Percentiles rank a stretch among this genome's conserved stretches.
These are phyloP conservation scores for Pyrrhia umbra DNA, from an alignment of 2,888 invertebrate genomes.

Conservation along the genomic window DNA sequence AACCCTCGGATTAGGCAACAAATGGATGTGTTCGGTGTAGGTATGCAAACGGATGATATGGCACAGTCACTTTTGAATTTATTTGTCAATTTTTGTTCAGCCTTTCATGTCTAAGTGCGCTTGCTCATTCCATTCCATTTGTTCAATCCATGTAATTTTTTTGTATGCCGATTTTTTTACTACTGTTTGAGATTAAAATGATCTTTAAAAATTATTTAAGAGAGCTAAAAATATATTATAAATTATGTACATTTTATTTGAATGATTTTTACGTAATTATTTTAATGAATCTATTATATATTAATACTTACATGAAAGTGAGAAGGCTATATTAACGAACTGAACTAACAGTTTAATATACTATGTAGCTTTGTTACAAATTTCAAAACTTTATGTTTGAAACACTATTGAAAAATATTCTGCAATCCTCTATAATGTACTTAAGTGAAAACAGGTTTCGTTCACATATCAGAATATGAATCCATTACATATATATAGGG, in stretches of 20 bases:
- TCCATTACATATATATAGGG: constrained; percentile 37
- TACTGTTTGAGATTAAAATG: constrained; percentile 28
- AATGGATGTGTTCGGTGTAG: neutral
- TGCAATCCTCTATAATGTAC: constrained; percentile 38
- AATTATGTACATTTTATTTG: neutral
- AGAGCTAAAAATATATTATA: neutral
- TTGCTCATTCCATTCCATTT: too few relatives aligned
- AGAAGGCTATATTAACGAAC: too few relatives aligned
- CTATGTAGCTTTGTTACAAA: neutral
- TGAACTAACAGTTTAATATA: too few relatives aligned
- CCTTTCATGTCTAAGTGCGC: too few relatives aligned
- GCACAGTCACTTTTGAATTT: neutral
- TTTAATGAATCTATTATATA: neutral
- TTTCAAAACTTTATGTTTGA: too few relatives aligned
- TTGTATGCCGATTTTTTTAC: too few relatives aligned
- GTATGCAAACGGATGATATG: too few relatives aligned
- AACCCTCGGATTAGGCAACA: neutral
- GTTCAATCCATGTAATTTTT: neutral
- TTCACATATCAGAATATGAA: constrained; percentile 53
- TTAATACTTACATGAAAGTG: too few relatives aligned
- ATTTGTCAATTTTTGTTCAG: neutral
- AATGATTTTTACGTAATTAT: neutral
- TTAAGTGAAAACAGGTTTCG: constrained; percentile 46
- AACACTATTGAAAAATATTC: constrained; percentile 1
- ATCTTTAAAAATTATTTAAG: neutral